phyloP scores from a whole-genome alignment of 2,113 vertebrate species.

The Trochalopteron elliotii region DNA sequence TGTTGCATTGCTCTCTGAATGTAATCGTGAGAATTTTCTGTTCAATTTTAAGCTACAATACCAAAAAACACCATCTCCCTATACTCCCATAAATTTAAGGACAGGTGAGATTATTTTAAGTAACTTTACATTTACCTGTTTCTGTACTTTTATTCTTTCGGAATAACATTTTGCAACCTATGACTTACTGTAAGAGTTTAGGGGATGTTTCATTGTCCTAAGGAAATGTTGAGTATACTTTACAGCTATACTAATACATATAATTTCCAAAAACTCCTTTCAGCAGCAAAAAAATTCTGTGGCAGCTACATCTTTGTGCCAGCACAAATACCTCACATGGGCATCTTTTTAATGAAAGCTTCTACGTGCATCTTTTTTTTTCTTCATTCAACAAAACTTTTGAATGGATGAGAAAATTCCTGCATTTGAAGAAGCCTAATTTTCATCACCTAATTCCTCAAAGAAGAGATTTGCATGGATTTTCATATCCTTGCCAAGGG shows the following conservation, averaged over 20 bases:
- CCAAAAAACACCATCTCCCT: fast-evolving
- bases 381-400: neutral
- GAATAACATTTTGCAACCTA: neutral
- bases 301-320: neutral
- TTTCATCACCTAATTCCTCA: neutral
- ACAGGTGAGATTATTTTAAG: neutral
- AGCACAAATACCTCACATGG: neutral
- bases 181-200: neutral
- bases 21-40: neutral
- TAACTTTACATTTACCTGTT: neutral
- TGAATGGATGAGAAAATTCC: neutral
- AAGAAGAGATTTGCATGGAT: neutral
- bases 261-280: neutral
- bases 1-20: neutral
- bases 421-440: neutral
- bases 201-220: neutral
- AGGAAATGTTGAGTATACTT: neutral
- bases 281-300: neutral
- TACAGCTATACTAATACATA: neutral
- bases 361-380: neutral
- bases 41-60: neutral
- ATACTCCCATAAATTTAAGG: neutral
- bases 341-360: neutral
- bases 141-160: neutral
- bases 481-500: neutral